Conservation (phyloP, 1,140 invertebrate species). For the Achroia grisella region DNA sequence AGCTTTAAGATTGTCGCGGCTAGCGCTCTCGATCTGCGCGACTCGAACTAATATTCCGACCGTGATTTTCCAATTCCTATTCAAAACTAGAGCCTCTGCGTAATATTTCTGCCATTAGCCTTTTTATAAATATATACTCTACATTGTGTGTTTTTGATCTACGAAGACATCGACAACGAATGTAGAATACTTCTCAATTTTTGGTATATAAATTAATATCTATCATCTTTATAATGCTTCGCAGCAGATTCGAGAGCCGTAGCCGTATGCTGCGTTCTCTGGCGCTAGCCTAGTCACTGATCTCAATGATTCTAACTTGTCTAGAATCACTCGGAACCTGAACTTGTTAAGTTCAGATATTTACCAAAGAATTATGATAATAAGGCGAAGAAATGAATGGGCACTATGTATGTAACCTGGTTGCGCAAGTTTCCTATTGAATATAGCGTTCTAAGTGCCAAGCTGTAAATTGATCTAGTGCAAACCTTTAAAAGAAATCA, state of each 20-base stretch:
- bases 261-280: slow-evolving; percentile 46
- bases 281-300: slow-evolving; percentile 52
- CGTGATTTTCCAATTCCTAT: slow-evolving; percentile 1
- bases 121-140: slow-evolving; percentile 16
- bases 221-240: slow-evolving; percentile 15
- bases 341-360: background rate
- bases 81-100: slow-evolving; percentile 11
- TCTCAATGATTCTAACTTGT: slow-evolving; percentile 48
- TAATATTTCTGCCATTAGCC: slow-evolving; percentile 16
- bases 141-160: slow-evolving; percentile 13
- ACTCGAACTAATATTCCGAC: background rate
- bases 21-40: slow-evolving; percentile 51
- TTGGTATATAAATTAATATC: too few relatives aligned
- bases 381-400: slow-evolving; percentile 10
- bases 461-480: too few relatives aligned
- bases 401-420: slow-evolving; percentile 2
- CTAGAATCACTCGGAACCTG: slow-evolving; percentile 25
- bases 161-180: slow-evolving; percentile 29
- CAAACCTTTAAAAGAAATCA: too few relatives aligned
- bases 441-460: too few relatives aligned
- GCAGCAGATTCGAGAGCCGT: slow-evolving; percentile 40
- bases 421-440: too few relatives aligned
- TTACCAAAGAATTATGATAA: background rate
- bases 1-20: slow-evolving; percentile 63
- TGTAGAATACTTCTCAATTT: background rate